Conservation (phyloP, 2,888 invertebrate genomes). For the Anoplius nigerrimus region DNA sequence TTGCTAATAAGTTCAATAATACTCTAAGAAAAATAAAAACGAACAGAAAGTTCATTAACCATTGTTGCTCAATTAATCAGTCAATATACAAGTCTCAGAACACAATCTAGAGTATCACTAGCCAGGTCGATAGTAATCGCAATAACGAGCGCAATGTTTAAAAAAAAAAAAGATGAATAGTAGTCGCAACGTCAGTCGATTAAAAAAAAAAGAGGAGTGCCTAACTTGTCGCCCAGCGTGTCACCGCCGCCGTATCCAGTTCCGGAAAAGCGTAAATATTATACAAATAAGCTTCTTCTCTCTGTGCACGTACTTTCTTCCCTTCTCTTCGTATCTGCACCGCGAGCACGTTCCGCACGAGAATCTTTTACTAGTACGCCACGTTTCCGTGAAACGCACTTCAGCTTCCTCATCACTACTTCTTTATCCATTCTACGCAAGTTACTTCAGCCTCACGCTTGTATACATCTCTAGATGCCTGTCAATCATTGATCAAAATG, state of each 20-base stretch:
- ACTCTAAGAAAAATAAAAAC: too few relatives aligned
- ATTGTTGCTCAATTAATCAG: too few relatives aligned
- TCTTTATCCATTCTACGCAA: not conserved
- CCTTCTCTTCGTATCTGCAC: conserved; percentile 25
- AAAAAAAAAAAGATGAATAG: conserved; percentile 21
- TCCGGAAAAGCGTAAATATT: conserved; percentile 62
- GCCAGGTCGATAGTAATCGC: conserved; percentile 45
- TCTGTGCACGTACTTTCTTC: conserved; percentile 11
- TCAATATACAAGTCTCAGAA: not conserved
- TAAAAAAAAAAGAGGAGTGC: conserved; percentile 2
- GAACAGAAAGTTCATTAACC: too few relatives aligned
- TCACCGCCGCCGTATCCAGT: conserved; percentile 62
- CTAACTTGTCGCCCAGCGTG: conserved; percentile 44
- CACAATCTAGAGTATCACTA: conserved; percentile 54
- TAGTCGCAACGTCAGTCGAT: conserved; percentile 24
- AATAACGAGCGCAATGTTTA: not conserved
- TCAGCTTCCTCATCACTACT: not conserved
- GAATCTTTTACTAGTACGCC: conserved; percentile 1
- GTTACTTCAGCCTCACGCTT: not conserved
- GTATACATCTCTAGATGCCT: too few relatives aligned
- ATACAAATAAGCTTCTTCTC: conserved; percentile 40
- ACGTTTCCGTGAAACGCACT: conserved; percentile 9
- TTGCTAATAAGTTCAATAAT: too few relatives aligned
- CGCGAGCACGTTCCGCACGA: not conserved
- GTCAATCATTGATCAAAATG: not conserved